Evolutionary conservation across 2,888 invertebrate species (phyloP).

Genomic region (Meganola albula): DNA sequence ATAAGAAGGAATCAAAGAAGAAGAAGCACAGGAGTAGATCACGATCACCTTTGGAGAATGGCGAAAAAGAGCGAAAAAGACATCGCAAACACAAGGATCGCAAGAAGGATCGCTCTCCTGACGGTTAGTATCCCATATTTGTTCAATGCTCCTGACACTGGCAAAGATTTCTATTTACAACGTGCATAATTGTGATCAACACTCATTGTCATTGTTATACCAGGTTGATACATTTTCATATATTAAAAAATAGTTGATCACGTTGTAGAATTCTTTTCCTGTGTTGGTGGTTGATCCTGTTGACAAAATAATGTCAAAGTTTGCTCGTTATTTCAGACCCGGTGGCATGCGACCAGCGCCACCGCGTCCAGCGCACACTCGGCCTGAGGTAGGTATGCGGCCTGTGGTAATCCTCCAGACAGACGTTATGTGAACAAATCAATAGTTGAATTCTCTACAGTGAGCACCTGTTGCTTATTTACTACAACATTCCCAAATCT

Average conservation of each 20-base stretch:
- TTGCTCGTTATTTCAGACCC: constrained; percentile 76
- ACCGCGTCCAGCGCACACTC: constrained; percentile 50
- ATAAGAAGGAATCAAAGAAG: constrained; percentile 83
- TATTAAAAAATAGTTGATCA: too few species aligned
- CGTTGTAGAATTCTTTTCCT: constrained; percentile 43
- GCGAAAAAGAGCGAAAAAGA: constrained; percentile 74
- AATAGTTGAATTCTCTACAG: constrained; percentile 6
- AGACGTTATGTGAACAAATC: constrained; percentile 5
- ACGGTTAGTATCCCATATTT: constrained; percentile 67
- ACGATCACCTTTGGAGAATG: constrained; percentile 73
- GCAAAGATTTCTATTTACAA: constrained; percentile 56
- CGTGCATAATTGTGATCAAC: too few species aligned
- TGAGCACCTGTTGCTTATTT: too few species aligned
- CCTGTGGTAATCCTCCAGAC: too few species aligned
- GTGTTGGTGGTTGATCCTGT: constrained; percentile 41
- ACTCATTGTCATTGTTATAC: too few species aligned
- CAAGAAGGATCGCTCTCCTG: constrained; percentile 73
- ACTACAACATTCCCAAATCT: too few species aligned
- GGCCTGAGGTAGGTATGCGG: constrained; percentile 57
- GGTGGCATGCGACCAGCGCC: constrained; percentile 61
- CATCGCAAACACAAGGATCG: constrained; percentile 77
- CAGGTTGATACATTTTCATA: too few species aligned
- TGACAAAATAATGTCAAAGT: constrained; percentile 73
- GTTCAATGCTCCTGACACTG: constrained; percentile 37
- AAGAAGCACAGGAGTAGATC: constrained; percentile 80